Evolutionary conservation across 2,797 vertebrate genomes (phyloP).

Genomic region (Sebastes kiyomatsui): DNA sequence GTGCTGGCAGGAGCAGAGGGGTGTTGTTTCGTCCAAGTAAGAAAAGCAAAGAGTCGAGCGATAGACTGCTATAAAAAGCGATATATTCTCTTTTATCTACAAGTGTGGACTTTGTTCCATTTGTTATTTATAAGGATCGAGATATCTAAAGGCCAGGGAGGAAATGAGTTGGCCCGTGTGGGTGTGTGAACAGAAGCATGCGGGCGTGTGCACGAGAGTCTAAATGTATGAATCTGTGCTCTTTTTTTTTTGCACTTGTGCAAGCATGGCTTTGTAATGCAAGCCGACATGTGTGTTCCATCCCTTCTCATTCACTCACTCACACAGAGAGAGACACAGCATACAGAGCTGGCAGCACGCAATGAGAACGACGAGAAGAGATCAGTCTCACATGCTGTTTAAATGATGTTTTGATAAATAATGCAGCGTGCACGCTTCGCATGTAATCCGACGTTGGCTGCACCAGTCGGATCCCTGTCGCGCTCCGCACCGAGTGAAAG

Average conservation of each 20-base stretch:
- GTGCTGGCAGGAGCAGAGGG: not conserved
- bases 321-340: not conserved
- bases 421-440: slow-evolving; percentile 61
- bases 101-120: not conserved
- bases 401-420: slow-evolving; percentile 77
- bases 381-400: slow-evolving; percentile 54
- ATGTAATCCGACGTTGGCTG: slow-evolving; percentile 65
- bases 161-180: not conserved
- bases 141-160: not conserved
- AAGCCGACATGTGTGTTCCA: slow-evolving; percentile 15
- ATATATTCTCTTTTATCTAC: not conserved
- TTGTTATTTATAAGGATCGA: not conserved
- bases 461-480: slow-evolving; percentile 45
- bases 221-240: not conserved
- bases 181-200: not conserved
- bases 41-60: slow-evolving; percentile 19
- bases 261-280: not conserved
- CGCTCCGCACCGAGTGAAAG: slow-evolving; percentile 36
- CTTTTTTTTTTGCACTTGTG: not conserved
- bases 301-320: not conserved
- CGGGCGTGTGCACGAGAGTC: not conserved
- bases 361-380: slow-evolving; percentile 40
- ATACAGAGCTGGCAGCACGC: slow-evolving; percentile 29
- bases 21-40: slow-evolving; percentile 1
- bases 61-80: not conserved